Evolutionary conservation across 1,140 invertebrate genomes (phyloP).

Genomic region (Drosophila malerkotliana): DNA sequence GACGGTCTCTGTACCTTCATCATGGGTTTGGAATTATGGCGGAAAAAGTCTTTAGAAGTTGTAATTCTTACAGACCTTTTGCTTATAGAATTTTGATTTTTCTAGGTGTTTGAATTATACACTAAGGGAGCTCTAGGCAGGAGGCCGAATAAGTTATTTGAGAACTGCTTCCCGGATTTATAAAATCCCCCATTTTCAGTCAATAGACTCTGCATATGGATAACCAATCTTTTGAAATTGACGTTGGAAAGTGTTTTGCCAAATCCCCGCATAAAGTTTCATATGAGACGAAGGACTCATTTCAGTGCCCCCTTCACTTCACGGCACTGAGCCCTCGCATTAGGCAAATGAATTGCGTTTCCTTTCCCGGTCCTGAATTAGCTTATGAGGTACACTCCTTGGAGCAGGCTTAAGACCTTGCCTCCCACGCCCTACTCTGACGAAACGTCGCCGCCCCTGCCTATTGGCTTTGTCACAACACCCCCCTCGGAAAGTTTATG

Average conservation of each 20-base stretch:
- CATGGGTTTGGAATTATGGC: constrained; percentile 6
- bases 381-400: constrained; percentile 63
- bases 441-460: neutral
- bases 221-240: constrained; percentile 34
- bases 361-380: constrained; percentile 51
- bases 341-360: constrained; percentile 71
- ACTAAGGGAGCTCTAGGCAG: neutral
- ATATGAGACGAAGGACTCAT: constrained; percentile 32
- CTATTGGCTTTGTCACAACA: constrained; percentile 23
- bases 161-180: neutral
- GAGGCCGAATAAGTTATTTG: neutral
- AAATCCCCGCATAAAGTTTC: constrained; percentile 69
- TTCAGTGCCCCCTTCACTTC: neutral
- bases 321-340: constrained; percentile 48
- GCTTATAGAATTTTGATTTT: constrained; percentile 20
- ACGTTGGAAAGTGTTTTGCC: constrained; percentile 45
- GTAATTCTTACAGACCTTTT: constrained; percentile 6
- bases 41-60: constrained; percentile 25
- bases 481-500: constrained; percentile 61
- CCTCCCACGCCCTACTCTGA: constrained; percentile 5
- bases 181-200: neutral
- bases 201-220: neutral
- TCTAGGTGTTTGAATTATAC: neutral
- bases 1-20: constrained; percentile 44
- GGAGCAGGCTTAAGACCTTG: constrained; percentile 61